Conservation (phyloP, 2,888 invertebrate genomes). For the Stenoptilia bipunctidactyla region DNA sequence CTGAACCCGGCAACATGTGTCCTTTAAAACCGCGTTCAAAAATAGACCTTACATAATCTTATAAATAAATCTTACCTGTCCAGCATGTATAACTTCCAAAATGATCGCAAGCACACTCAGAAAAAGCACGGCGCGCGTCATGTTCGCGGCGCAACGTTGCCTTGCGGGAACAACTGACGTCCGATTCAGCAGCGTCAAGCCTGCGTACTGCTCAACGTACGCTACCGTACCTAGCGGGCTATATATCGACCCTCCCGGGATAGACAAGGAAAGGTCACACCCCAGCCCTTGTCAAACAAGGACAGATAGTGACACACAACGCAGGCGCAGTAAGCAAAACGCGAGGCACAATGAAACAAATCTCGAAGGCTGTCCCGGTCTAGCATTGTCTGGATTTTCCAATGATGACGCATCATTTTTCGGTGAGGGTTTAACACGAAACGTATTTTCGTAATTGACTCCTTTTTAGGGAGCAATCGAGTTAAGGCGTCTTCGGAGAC, state of each 20-base stretch:
- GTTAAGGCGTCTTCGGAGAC: not conserved
- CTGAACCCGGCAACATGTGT: constrained; percentile 24
- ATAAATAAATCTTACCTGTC: constrained; percentile 55
- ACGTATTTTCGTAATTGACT: constrained; percentile 14
- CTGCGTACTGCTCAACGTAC: constrained; percentile 62
- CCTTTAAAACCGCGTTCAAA: constrained; percentile 8
- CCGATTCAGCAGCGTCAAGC: constrained; percentile 56
- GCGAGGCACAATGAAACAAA: no score
- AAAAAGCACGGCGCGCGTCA: constrained; percentile 74
- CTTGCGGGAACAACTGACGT: constrained; percentile 38
- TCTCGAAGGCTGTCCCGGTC: constrained; percentile 58
- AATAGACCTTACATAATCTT: constrained; percentile 2
- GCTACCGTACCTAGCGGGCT: constrained; percentile 63
- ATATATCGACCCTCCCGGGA: constrained; percentile 66
- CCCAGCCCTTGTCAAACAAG: constrained; percentile 22
- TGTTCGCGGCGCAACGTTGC: constrained; percentile 61
- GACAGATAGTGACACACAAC: no score
- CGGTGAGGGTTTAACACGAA: constrained; percentile 19
- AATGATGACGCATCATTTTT: constrained; percentile 60
- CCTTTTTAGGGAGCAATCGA: constrained; percentile 9
- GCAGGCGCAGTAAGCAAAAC: constrained; percentile 63
- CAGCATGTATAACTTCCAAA: constrained; percentile 69
- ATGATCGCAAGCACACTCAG: constrained; percentile 72
- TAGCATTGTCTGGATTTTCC: constrained; percentile 65
- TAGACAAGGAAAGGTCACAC: constrained; percentile 31